Evolutionary conservation across 2,113 vertebrate species (phyloP), one percentile per base, ranked within the genome.

Genomic region (Rhineura floridana): DNA sequence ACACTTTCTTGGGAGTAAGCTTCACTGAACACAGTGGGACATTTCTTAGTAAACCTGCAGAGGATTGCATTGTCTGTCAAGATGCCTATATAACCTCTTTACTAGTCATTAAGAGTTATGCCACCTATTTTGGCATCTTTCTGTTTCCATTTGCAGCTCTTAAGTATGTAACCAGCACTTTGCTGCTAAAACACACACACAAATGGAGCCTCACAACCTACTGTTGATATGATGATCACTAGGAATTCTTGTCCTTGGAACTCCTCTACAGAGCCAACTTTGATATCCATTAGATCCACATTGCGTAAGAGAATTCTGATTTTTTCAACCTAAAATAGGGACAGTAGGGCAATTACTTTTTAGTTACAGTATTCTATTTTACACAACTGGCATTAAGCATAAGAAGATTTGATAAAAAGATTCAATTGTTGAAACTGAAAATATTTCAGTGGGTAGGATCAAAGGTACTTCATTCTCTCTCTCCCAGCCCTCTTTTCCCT

Each of bases 231-330:
- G 94, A 99, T 96, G 93, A 98, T 97, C 85, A 97, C 97, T 88
- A 96, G 90, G 81, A 96, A 98, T 86, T 99, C 99, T 81, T 98
- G 98, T 6, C 99, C 99, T 93, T 99, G 99, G 91, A 99, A 99
- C 93, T 99, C 98, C 94, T 99, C 98, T 21, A 99, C 98, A 0
- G 99, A 98, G n/a, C 98, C 98, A 84, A 99, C 98, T 93, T 98
- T 99, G 85, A 99, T 96, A 78, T 98, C 98, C 70, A 89, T 92
- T 90, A 99, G 96, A 44, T 98, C 98, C 62, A 97, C 96, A 21
- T 96, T 98, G 90, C 95, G 94, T 70, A 99, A 94, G 87, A 99
- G 97, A 89, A 98, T 78, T 90, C 95, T 96, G 9, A 99, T 99
- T 96, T 99, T 99, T 95, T 99, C 98, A 87, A 97, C 98, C 99